These are phyloP conservation scores for Lophotis ruficrista DNA, from an alignment of 2,113 vertebrate species.

Conservation along the genomic window DNA sequence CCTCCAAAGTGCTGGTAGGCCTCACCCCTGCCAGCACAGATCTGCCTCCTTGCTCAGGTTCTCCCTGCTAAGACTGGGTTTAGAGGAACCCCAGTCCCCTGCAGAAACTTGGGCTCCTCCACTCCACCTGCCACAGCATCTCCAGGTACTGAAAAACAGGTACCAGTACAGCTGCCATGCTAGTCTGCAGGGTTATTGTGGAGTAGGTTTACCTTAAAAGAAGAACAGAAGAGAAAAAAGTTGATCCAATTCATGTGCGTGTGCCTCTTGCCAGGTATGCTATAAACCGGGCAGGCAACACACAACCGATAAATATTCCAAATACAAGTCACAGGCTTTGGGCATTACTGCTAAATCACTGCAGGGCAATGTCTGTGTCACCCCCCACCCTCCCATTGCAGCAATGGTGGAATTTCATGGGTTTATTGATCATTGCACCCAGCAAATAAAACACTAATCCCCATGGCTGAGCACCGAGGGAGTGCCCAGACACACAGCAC, in stretches of 20 bases:
- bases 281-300: background rate
- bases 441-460: background rate
- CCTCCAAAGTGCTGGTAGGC: background rate
- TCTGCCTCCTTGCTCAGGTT: background rate
- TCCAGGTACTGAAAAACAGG: conserved; percentile 55
- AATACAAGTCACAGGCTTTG: background rate
- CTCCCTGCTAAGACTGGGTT: background rate
- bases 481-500: background rate
- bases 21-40: background rate
- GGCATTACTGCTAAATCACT: background rate
- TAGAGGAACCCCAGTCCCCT: background rate
- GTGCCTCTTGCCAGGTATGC: conserved; percentile 10
- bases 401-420: accelerated
- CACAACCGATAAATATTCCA: background rate
- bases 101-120: background rate
- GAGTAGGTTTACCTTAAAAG: conserved; percentile 54
- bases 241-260: background rate
- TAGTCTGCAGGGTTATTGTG: conserved; percentile 73
- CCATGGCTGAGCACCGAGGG: accelerated
- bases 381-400: accelerated
- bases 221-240: conserved; percentile 71
- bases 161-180: conserved; percentile 45
- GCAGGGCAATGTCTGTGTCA: background rate
- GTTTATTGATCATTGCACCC: background rate
- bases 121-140: background rate